phyloP scores from a whole-genome alignment of 1,140 invertebrate genomes.

The Anoplolepis gracilipes region DNA sequence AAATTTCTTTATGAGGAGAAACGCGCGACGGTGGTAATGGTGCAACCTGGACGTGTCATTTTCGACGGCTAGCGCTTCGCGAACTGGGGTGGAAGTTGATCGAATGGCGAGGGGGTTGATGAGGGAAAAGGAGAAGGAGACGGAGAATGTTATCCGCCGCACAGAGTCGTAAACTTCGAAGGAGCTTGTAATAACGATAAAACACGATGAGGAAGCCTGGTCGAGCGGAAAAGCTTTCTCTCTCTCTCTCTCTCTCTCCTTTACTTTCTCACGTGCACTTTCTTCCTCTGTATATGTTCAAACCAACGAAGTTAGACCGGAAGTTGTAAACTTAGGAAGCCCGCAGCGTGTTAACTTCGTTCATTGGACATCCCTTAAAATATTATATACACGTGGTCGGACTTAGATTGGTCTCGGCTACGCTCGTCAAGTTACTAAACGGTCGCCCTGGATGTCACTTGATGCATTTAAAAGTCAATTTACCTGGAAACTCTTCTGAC shows the following conservation, averaged over 20 bases:
- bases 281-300: slow-evolving; percentile 18
- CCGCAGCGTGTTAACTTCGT: slow-evolving; percentile 45
- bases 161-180: slow-evolving; percentile 61
- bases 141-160: slow-evolving; percentile 43
- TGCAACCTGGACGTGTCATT: slow-evolving; percentile 53
- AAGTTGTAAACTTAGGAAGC: slow-evolving; percentile 60
- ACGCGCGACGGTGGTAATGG: background rate
- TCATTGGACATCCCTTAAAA: slow-evolving; percentile 57
- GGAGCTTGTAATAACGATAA: slow-evolving; percentile 69
- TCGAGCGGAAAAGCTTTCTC: slow-evolving; percentile 21
- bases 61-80: slow-evolving; percentile 42
- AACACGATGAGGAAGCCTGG: slow-evolving; percentile 50
- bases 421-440: slow-evolving; percentile 19
- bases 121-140: slow-evolving; percentile 8
- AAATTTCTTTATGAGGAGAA: slow-evolving; percentile 47
- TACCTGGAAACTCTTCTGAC: slow-evolving; percentile 23
- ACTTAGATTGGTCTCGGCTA: slow-evolving; percentile 48
- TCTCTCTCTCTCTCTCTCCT: background rate
- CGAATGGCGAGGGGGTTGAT: slow-evolving; percentile 41
- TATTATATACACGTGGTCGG: slow-evolving; percentile 57
- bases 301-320: slow-evolving; percentile 59
- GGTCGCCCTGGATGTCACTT: slow-evolving; percentile 17
- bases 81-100: slow-evolving; percentile 41
- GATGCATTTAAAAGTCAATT: slow-evolving; percentile 53
- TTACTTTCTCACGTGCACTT: background rate